Percentiles rank a stretch among this genome's conserved stretches.
Evolutionary conservation across 2,888 invertebrate species (phyloP).

Genomic region (Nysson spinosus): DNA sequence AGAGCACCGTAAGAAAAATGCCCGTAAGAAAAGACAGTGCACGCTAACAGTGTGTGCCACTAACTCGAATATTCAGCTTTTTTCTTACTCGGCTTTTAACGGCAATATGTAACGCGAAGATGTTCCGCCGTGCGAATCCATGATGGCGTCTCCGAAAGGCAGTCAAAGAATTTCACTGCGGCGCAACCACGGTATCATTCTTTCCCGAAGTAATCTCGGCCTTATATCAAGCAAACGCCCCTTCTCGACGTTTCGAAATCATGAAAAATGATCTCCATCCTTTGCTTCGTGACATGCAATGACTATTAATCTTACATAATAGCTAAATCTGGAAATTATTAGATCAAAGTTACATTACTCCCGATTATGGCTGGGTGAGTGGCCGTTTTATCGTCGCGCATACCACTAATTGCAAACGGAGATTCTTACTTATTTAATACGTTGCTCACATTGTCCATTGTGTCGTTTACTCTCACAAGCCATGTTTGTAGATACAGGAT

Average conservation of each 20-base stretch:
- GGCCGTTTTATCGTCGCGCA: background rate
- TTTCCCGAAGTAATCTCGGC: slow-evolving; percentile 8
- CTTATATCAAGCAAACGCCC: slow-evolving; percentile 10
- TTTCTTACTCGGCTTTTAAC: no score
- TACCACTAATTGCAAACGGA: background rate
- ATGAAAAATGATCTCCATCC: slow-evolving; percentile 23
- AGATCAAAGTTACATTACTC: slow-evolving; percentile 18
- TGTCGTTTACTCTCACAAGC: background rate
- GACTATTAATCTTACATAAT: slow-evolving; percentile 22
- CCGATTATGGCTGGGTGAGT: slow-evolving; percentile 5
- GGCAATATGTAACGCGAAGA: background rate
- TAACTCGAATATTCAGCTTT: no score
- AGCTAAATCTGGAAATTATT: slow-evolving; percentile 23
- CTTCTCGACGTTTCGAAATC: slow-evolving; percentile 22
- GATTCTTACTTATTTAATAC: background rate
- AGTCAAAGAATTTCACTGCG: slow-evolving; percentile 2
- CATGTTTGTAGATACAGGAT: background rate
- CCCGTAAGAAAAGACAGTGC: background rate
- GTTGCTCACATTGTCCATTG: no score
- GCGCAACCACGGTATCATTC: slow-evolving; percentile 2
- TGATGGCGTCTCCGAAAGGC: background rate
- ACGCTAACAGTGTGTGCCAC: background rate
- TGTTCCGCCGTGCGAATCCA: background rate
- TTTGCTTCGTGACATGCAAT: slow-evolving; percentile 1
- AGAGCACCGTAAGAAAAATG: slow-evolving; percentile 4